These are phyloP conservation scores for Stomorhina lunata DNA, from an alignment of 2,888 invertebrate species.

Conservation along the genomic window DNA sequence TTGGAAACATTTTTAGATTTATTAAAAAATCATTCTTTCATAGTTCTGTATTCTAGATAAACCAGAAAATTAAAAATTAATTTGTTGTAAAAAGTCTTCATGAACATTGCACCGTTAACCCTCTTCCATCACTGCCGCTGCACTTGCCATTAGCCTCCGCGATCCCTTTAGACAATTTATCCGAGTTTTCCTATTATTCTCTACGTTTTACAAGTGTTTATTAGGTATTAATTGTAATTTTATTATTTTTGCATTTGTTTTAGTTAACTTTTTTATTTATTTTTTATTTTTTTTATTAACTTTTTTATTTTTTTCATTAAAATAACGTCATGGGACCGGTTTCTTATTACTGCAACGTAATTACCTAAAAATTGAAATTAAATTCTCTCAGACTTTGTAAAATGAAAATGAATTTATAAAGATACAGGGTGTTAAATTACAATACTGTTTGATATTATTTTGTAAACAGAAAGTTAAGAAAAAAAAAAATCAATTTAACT, in stretches of 20 bases:
- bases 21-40: too few relatives aligned
- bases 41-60: too few relatives aligned
- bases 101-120: neutral
- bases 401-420: neutral
- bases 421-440: conserved; percentile 26
- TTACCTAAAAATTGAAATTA: conserved; percentile 20
- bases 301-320: conserved; percentile 30
- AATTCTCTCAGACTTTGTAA: neutral
- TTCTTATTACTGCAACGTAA: conserved; percentile 59
- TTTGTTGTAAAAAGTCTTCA: too few relatives aligned
- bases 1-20: too few relatives aligned
- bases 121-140: too few relatives aligned
- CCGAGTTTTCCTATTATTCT: neutral
- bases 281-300: conserved; percentile 29
- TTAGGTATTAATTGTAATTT: neutral
- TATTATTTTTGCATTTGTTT: neutral
- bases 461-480: neutral
- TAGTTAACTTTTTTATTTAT: neutral
- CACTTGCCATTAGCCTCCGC: too few relatives aligned
- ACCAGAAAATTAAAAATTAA: too few relatives aligned
- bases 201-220: neutral
- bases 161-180: neutral
- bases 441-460: neutral
- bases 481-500: too few relatives aligned
- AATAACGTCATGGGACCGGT: conserved; percentile 56